Evolutionary conservation across 64 coral and sea anemone genomes (phyloP).

Genomic region (Platygyra sinensis): DNA sequence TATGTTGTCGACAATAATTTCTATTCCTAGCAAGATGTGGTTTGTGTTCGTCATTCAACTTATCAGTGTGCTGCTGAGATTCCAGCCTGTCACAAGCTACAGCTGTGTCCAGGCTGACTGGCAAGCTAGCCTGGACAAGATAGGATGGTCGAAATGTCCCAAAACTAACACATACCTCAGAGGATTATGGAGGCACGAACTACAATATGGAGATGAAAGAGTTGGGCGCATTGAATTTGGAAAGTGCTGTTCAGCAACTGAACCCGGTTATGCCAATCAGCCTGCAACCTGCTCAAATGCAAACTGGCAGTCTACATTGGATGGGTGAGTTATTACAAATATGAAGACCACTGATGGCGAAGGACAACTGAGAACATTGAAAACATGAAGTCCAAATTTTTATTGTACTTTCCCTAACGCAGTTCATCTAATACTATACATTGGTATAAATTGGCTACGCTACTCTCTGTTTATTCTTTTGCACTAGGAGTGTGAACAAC

Average conservation of each 20-base stretch:
- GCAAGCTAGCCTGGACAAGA: background rate
- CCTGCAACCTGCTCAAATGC: slow-evolving; percentile 15
- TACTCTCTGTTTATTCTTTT: no score
- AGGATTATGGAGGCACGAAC: background rate
- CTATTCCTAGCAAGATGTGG: background rate
- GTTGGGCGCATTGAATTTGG: slow-evolving; percentile 6
- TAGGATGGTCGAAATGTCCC: background rate
- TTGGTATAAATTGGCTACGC: no score
- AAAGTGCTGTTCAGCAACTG: background rate
- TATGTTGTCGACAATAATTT: no score
- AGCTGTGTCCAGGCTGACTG: slow-evolving; percentile 17
- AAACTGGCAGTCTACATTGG: background rate
- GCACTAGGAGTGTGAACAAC: no score
- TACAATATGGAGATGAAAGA: background rate
- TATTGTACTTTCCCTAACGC: no score
- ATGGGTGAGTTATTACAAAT: background rate
- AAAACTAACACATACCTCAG: background rate
- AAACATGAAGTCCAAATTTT: no score
- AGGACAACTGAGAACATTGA: background rate
- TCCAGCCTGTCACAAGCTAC: background rate
- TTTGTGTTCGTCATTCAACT: slow-evolving; percentile 6
- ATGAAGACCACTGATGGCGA: background rate
- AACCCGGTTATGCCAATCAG: background rate
- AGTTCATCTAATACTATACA: no score
- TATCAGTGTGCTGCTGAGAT: background rate